Conservation (phyloP, 2,113 vertebrate genomes). For the Lates calcarifer region DNA sequence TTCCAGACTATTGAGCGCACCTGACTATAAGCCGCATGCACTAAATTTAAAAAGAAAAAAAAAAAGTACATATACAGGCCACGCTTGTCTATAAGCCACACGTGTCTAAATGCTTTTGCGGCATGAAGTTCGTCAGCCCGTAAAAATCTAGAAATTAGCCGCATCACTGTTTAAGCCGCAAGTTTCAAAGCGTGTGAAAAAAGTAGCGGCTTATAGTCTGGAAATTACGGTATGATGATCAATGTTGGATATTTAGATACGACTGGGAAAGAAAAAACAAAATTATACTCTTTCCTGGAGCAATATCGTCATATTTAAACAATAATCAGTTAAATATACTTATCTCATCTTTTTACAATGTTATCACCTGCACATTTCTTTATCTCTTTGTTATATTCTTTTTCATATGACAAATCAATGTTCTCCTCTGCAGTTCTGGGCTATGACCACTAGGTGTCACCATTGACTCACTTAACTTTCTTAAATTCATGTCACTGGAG, state of each 20-base stretch:
- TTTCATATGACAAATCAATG: not conserved
- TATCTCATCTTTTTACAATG: not conserved
- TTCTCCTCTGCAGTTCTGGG: conserved; percentile 19
- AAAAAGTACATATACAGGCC: too few species aligned
- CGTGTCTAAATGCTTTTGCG: too few species aligned
- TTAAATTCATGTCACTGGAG: conserved; percentile 21
- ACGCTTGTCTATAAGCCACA: too few species aligned
- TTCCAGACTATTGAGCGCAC: too few species aligned
- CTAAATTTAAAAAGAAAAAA: too few species aligned
- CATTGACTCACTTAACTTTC: conserved; percentile 20
- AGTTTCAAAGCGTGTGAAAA: too few species aligned
- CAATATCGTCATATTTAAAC: not conserved
- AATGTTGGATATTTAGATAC: not conserved
- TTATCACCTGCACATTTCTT: not conserved
- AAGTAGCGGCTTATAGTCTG: too few species aligned
- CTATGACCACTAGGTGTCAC: conserved; percentile 66
- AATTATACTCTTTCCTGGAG: not conserved
- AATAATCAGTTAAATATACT: not conserved
- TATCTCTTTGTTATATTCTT: not conserved
- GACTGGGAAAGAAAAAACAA: not conserved
- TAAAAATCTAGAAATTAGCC: too few species aligned
- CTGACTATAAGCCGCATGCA: too few species aligned
- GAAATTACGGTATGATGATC: too few species aligned
- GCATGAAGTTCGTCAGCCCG: too few species aligned
- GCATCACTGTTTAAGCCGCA: too few species aligned